Evolutionary conservation across 2,888 invertebrate genomes (phyloP).

Genomic region (Prosopocoilus inquinatus): DNA sequence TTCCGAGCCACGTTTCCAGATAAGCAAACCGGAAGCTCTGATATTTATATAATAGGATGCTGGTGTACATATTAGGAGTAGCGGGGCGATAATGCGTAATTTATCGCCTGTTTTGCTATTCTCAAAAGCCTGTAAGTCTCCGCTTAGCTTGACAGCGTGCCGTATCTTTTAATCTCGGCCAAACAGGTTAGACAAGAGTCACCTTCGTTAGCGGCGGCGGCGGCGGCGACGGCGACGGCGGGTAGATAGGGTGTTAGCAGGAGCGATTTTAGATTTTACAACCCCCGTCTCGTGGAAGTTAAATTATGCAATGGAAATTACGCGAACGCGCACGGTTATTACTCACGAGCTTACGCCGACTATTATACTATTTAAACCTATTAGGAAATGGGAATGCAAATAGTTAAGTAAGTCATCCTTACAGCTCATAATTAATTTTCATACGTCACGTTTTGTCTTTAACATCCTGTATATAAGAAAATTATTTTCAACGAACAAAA

Average conservation of each 20-base stretch:
- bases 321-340: background rate
- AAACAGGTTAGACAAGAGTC: conserved; percentile 19
- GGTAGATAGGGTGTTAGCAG: background rate
- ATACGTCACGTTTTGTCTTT: too few species aligned
- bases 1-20: background rate
- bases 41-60: conserved; percentile 5
- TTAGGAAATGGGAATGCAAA: too few species aligned
- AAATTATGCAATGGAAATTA: background rate
- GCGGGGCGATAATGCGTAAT: conserved; percentile 22
- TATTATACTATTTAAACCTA: too few species aligned
- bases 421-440: too few species aligned
- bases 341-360: too few species aligned
- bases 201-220: conserved; percentile 17
- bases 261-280: background rate
- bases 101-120: conserved; percentile 19
- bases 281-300: background rate
- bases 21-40: background rate
- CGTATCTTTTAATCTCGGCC: conserved; percentile 22
- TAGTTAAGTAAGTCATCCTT: too few species aligned
- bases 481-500: too few species aligned
- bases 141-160: conserved; percentile 19
- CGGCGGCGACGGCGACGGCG: conserved; percentile 1
- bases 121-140: conserved; percentile 19
- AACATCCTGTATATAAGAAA: too few species aligned
- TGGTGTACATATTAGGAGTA: conserved; percentile 19